Conservation (phyloP, 2,797 vertebrate genomes). For the Nasua narica region DNA sequence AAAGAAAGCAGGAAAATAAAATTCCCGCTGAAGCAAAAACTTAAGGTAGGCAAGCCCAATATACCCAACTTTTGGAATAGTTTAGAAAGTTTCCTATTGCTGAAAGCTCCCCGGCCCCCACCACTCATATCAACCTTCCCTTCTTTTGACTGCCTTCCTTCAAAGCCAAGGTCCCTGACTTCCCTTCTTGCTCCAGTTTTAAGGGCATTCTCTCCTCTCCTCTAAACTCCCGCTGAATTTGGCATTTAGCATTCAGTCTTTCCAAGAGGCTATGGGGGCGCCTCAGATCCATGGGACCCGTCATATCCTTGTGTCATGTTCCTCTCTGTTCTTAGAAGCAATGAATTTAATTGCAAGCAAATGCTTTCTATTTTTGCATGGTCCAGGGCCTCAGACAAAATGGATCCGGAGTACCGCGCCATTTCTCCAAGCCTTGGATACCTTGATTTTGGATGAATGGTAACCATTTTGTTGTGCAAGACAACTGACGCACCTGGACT, state of each 20-base stretch:
- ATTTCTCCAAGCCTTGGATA: not conserved
- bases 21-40: not conserved
- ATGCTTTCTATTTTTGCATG: conserved; percentile 6
- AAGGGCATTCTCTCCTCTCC: not conserved
- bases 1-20: not conserved
- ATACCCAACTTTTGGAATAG: not conserved
- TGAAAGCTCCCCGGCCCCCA: not conserved
- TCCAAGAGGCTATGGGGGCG: not conserved
- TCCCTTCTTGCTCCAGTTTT: not conserved
- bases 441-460: not conserved
- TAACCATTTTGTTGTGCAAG: not conserved
- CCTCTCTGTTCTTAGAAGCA: not conserved
- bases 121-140: not conserved
- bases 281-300: not conserved
- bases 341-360: conserved; percentile 18
- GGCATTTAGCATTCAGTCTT: not conserved
- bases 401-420: not conserved
- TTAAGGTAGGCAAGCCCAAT: not conserved
- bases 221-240: not conserved
- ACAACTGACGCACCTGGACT: not conserved
- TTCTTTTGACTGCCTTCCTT: not conserved
- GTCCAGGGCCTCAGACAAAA: not conserved
- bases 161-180: not conserved
- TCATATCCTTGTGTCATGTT: not conserved
- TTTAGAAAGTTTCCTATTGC: not conserved